Base-by-base conservation (phyloP, 2,888 invertebrate species). In the Corbicula japonica region DNA sequence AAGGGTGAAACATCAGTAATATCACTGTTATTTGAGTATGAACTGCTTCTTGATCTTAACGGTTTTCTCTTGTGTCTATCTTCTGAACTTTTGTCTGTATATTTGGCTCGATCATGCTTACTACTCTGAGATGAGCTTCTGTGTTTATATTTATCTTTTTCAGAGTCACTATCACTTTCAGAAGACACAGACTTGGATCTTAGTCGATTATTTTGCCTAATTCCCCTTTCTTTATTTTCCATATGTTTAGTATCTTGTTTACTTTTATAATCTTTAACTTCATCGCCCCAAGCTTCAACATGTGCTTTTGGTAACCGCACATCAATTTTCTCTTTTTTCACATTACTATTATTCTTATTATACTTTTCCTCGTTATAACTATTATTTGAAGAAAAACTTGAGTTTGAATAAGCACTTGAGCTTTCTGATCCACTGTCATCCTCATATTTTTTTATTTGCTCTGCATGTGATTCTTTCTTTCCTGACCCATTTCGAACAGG, bases 1-100 rank as follows among this genome's bases (percentile, higher is more conserved):
- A 91, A 78, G 10, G 91, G 89, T 28, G 91, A 91, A 15, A 91
- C 91, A 83, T 91, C 91, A 18, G 91, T 91, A 68, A 91, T 91
- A 74, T 91, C 91, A 88, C 90, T 91, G 60, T 91, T 90, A 77
- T 91, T 90, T 60, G 90, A 88, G 35, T 83, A 79, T 50, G 86
- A 87, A 54, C 82, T 85, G 46, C 73, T 76, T 44, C 76, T 75
- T 18, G 79, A 80, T 35, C 60, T 61, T 48, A 76, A 34, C 26
- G 71, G 70, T 61, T 48, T 71, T 52, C 70, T 71, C 62, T n/a
- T 66, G 23, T 35, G 46, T 35, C 62, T 44, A 35, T 48, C 65
- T 21, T 41, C 32, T 38, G 60, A 38, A 62, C 50, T 73, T 52
- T 30, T 35, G 23, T 76, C 54, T 26, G 66, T 65, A 10, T 75